These are phyloP conservation scores for Corythaeola cristata DNA, from an alignment of 2,113 vertebrate genomes.

Conservation along the genomic window DNA sequence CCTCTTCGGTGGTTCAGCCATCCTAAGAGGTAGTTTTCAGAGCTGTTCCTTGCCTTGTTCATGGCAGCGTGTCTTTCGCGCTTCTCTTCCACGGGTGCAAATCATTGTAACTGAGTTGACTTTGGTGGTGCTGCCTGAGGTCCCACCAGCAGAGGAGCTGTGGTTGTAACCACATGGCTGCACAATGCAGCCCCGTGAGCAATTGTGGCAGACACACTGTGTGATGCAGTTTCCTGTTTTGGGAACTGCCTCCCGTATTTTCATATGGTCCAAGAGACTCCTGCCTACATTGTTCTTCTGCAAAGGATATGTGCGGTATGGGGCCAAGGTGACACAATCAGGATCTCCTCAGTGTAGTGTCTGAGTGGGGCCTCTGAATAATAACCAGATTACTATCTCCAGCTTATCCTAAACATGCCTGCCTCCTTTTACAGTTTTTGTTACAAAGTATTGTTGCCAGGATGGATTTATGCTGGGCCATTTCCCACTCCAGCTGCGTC, in stretches of 20 bases:
- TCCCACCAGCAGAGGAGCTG: not conserved
- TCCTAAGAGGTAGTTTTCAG: not conserved
- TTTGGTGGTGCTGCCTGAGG: not conserved
- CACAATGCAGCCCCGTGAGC: not conserved
- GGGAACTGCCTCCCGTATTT: not conserved
- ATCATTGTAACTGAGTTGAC: not conserved
- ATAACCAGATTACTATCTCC: constrained; percentile 57
- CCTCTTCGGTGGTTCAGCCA: not conserved
- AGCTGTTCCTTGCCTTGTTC: not conserved
- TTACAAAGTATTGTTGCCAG: constrained; percentile 57
- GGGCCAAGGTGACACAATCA: constrained; percentile 55
- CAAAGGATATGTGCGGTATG: constrained; percentile 21
- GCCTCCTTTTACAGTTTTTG: constrained; percentile 47
- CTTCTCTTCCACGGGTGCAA: not conserved
- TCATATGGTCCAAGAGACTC: not conserved
- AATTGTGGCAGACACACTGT: not conserved
- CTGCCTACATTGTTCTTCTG: constrained; percentile 41
- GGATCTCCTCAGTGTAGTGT: constrained; percentile 21
- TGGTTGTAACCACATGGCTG: not conserved
- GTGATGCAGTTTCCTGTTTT: not conserved
- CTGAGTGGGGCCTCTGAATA: constrained; percentile 39
- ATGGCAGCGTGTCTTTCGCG: not conserved
- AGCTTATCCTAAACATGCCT: constrained; percentile 53
- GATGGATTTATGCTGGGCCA: constrained; percentile 69
- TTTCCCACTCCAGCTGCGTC: constrained; percentile 69